Base-by-base conservation (phyloP, 2,113 vertebrate species). In the Nycticryphes semicollaris region DNA sequence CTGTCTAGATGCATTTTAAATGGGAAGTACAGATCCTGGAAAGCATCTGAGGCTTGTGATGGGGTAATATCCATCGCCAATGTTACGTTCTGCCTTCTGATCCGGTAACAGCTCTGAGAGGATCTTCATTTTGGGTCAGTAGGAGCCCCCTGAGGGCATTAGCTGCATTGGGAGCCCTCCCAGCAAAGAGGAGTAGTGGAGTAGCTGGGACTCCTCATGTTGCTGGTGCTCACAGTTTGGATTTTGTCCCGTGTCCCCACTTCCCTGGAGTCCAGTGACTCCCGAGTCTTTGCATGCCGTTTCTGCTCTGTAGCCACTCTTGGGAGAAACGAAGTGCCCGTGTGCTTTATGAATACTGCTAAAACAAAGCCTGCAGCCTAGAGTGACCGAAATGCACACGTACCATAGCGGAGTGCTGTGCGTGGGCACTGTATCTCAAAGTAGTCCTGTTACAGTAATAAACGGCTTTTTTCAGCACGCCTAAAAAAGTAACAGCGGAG, bases 401-500 rank as follows among this genome's bases (percentile, higher is more conserved):
- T 4, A 76, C 69, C 43, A 9, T 79, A 91, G 84, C 89, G 89
- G 64, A 81, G 39, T 12, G 35, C 27, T 78, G 56, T 1, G 35
- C 1, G 74, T 93, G 84, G 91, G 93, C 81, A n/a, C 69, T 67
- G 33, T 35, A 28, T 87, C 93, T 82, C 43, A 31, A 68, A 89
- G 89, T 68, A 94, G 86, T 82, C 53, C 74, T 67, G 33, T 87
- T 93, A 57, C 80, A 91, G 91, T 72, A 91, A 75, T 72, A 87
- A 89, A 25, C 56, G 48, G 60, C 60, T 94, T 89, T 77, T 93
- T 89, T 89, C 88, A 84, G 83, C 31, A 23, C 18, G 81, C 74
- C 57, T 93, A 87, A 97, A 93, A 96, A 94, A 77, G 80, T 24
- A 89, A 33, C 83, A 89, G 76, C 73, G 62, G 88, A 68, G 15